Conservation (phyloP, 2,797 vertebrate species). For the Chaunax sp. region DNA sequence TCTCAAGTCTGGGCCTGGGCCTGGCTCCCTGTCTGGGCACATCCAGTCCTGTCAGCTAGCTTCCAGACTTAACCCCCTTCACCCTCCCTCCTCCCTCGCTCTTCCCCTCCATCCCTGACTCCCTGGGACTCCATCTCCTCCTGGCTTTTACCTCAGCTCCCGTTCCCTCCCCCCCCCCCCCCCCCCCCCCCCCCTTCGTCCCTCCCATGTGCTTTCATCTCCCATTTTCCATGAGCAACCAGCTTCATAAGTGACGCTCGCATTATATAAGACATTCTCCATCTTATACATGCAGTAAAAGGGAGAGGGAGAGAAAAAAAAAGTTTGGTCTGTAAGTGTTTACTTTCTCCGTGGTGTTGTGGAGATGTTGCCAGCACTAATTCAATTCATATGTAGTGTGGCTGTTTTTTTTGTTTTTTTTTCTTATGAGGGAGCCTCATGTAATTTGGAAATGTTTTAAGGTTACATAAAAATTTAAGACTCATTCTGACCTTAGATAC, state of each 20-base stretch:
- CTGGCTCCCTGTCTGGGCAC: conserved; percentile 81
- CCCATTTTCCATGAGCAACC: conserved; percentile 71
- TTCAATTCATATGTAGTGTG: conserved; percentile 67
- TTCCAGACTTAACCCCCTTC: conserved; percentile 72
- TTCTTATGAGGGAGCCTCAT: conserved; percentile 50
- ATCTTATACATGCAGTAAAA: conserved; percentile 58
- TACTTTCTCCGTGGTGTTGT: conserved; percentile 72
- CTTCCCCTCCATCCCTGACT: conserved; percentile 46
- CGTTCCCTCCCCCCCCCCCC: background rate
- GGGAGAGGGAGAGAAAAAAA: conserved; percentile 17
- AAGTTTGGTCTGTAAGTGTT: conserved; percentile 71
- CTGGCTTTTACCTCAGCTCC: conserved; percentile 32
- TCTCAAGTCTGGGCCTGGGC: conserved; percentile 83
- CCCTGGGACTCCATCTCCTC: conserved; percentile 60
- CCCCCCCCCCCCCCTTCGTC: background rate
- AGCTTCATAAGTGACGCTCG: conserved; percentile 45
- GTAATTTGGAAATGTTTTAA: conserved; percentile 58
- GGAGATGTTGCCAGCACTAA: conserved; percentile 73
- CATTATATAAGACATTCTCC: conserved; percentile 71
- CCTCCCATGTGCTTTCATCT: conserved; percentile 52
- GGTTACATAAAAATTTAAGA: conserved; percentile 45
- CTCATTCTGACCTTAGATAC: conserved; percentile 35
- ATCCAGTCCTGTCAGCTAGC: conserved; percentile 81
- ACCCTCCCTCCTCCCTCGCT: conserved; percentile 19
- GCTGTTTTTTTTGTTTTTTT: conserved; percentile 36